phyloP scores from a whole-genome alignment of 2,888 invertebrate species.

The Falcaria lacertinaria region DNA sequence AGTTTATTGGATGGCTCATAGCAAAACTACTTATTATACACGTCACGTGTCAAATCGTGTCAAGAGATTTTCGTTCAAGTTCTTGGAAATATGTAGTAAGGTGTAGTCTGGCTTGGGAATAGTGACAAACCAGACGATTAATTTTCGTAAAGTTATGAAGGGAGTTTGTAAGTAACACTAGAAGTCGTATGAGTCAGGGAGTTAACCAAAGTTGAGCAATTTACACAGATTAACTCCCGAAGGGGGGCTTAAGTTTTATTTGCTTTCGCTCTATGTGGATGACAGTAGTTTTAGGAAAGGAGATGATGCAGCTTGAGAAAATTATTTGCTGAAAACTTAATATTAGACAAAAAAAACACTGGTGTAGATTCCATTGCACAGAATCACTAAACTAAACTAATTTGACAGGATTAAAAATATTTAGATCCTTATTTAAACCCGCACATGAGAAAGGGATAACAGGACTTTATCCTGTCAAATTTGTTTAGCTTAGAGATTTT shows the following conservation, averaged over 20 bases:
- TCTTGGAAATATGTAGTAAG: not conserved
- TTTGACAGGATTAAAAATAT: no score
- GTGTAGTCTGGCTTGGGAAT: not conserved
- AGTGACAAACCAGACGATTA: conserved; percentile 12
- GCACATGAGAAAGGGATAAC: no score
- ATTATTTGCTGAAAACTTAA: no score
- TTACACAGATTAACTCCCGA: conserved; percentile 22
- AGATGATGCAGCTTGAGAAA: not conserved
- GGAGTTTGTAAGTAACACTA: conserved; percentile 36
- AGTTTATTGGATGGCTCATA: no score
- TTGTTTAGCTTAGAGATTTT: no score
- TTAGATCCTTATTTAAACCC: no score
- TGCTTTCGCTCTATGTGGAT: conserved; percentile 6
- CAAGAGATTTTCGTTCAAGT: not conserved
- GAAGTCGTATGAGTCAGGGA: conserved; percentile 18
- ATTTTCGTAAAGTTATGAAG: conserved; percentile 28
- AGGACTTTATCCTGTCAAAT: no score
- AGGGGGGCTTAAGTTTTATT: conserved; percentile 10
- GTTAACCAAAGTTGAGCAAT: conserved; percentile 23
- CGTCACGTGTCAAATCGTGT: no score
- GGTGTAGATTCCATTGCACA: no score
- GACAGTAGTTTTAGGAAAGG: not conserved
- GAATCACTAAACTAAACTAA: no score
- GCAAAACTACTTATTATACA: no score
- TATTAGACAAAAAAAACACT: no score